Evolutionary conservation across 2,888 invertebrate species (phyloP), one percentile per base, ranked within the genome.

Genomic region (Conistra vaccinii): DNA sequence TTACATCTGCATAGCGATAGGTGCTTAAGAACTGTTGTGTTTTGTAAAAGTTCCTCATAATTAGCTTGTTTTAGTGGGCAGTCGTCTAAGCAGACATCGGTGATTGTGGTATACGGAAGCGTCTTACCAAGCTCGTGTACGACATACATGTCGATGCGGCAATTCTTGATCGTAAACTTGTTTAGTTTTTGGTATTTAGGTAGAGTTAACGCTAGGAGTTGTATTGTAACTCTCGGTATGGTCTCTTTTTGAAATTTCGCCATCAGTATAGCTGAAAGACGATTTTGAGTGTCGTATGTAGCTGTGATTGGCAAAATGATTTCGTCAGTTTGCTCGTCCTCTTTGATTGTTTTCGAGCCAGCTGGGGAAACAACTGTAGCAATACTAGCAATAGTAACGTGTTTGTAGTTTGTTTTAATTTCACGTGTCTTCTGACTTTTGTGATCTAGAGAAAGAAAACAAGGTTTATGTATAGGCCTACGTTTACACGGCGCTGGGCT

Each of bases 1-100:
- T 84, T 78, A 83, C 95, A 94, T 76, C 92, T 90, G 53, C 88
- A 82, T 48, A 94, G 76, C 3, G 94, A 94, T 4, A 94, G 78
- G 73, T 81, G 84, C 66, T 81, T 90, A 3, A 94, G 82, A 20
- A 69, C 82, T 1, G 87, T 82, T 1, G 76, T 53, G 14, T 82
- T 71, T 42, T 90, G 84, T 55, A 94, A 81, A 35, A 94, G 82
- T 42, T 90, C 74, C 5, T 85, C 86, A 65, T 91, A 93, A 69
- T 92, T 91, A 0, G 85, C 90, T 85, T 89, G 87, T 5, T 76
- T 61, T 26, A 92, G 60, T 7, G 85, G 81, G 23, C 91, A 91
- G 10, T 87, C 90, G 58, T 94, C 94, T 1, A 94, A 87, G 76
- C 89, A 90, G 48, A 94, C 58, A 42, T 93, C 91, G 1, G 92